Evolutionary conservation across 2,797 vertebrate genomes (phyloP).

Genomic region (Monodelphis domestica): DNA sequence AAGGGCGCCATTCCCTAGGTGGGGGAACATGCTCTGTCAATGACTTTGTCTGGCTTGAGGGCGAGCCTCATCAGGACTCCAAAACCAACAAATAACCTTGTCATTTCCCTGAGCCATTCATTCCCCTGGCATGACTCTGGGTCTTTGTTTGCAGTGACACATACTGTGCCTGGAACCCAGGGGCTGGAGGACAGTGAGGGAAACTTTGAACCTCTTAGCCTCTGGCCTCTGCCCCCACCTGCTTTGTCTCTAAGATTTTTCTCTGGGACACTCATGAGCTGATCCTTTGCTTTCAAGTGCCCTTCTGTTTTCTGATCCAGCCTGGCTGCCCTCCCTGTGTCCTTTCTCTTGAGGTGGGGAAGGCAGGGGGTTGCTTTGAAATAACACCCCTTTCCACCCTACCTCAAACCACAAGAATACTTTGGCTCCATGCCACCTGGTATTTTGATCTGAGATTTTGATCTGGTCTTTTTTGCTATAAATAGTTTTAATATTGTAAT

Average conservation of each 20-base stretch:
- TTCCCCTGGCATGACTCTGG: slow-evolving; percentile 53
- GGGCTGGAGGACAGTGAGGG: slow-evolving; percentile 37
- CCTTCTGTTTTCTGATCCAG: slow-evolving; percentile 71
- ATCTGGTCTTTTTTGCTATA: slow-evolving; percentile 46
- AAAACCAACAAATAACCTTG: slow-evolving; percentile 57
- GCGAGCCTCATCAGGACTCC: slow-evolving; percentile 27
- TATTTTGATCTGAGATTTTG: slow-evolving; percentile 58
- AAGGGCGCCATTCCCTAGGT: not conserved
- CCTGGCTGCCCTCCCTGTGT: slow-evolving; percentile 56
- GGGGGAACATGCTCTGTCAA: not conserved
- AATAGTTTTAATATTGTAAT: slow-evolving; percentile 51
- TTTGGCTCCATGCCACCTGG: slow-evolving; percentile 66
- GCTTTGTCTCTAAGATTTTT: slow-evolving; percentile 60
- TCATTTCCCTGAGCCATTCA: slow-evolving; percentile 49
- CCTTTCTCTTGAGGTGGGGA: slow-evolving; percentile 48
- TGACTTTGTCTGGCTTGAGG: slow-evolving; percentile 2
- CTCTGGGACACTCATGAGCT: slow-evolving; percentile 62
- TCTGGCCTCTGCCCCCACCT: not conserved
- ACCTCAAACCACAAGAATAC: slow-evolving; percentile 46
- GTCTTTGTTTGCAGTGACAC: slow-evolving; percentile 65
- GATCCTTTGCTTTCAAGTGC: slow-evolving; percentile 69
- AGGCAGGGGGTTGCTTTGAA: slow-evolving; percentile 66
- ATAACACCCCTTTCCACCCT: slow-evolving; percentile 34
- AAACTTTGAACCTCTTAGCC: slow-evolving; percentile 60
- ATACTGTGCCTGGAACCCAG: slow-evolving; percentile 53